Percentiles rank a stretch among this genome's conserved stretches.
Conservation (phyloP, 2,113 vertebrate genomes). For the Ameiurus melas region DNA sequence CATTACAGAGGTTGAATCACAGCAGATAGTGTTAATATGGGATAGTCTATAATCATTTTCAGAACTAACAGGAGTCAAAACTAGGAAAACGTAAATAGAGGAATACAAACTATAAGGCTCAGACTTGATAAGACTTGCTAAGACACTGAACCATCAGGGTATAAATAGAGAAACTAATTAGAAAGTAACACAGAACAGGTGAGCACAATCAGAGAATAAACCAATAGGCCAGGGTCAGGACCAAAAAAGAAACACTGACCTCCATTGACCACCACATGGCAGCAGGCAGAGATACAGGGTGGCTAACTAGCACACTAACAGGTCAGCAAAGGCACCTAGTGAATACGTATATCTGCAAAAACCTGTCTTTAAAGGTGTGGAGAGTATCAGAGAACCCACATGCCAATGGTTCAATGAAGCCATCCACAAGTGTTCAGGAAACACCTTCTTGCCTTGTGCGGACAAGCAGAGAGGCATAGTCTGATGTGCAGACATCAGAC, state of each 20-base stretch:
- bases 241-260: not conserved
- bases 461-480: not conserved
- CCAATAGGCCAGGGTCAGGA: not conserved
- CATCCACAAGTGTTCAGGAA: not conserved
- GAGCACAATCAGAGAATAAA: not conserved
- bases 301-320: not conserved
- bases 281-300: not conserved
- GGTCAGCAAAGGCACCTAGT: not conserved
- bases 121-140: not conserved
- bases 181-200: not conserved
- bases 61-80: not conserved
- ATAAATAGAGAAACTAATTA: not conserved
- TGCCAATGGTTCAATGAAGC: not conserved
- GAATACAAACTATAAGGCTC: not conserved
- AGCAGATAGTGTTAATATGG: not conserved
- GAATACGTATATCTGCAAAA: too few relatives aligned
- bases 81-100: not conserved
- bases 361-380: not conserved
- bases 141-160: not conserved
- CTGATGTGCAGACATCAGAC: not conserved
- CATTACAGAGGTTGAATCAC: not conserved
- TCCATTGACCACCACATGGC: not conserved
- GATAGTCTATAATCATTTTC: not conserved
- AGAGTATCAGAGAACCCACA: not conserved
- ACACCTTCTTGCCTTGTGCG: not conserved